A percentile compares a stretch with the other conserved stretches of the same genome.
Evolutionary conservation across 2,113 vertebrate species (phyloP).

Genomic region (Coregonus clupeaformis): DNA sequence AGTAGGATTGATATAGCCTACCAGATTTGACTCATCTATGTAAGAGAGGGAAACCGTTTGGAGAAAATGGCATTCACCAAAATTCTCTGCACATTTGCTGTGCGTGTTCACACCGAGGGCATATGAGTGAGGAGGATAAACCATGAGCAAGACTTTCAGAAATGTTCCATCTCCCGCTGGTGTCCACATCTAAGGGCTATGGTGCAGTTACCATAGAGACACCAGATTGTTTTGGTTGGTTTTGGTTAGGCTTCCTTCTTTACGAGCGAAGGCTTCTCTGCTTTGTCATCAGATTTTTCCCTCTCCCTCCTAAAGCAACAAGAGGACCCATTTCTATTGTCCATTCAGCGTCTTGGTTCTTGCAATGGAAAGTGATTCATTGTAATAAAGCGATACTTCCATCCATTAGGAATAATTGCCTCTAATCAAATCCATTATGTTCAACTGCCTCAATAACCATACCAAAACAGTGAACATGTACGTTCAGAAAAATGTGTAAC

Average conservation of each 20-base stretch:
- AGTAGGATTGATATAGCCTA: neutral
- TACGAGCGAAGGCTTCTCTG: conserved; percentile 2
- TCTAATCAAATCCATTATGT: conserved; percentile 2
- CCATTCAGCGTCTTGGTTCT: neutral
- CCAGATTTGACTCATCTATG: no score
- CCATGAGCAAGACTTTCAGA: conserved; percentile 18
- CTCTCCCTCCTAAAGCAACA: neutral
- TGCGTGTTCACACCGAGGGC: neutral
- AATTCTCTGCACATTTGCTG: neutral
- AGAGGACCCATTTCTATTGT: neutral
- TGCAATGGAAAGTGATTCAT: neutral
- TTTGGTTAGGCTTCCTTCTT: conserved; percentile 10
- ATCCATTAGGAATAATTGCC: neutral
- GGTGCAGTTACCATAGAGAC: conserved; percentile 4
- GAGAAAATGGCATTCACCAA: neutral
- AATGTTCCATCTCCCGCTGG: conserved; percentile 33
- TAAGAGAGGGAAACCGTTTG: neutral
- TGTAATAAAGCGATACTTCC: neutral
- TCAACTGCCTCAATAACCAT: neutral
- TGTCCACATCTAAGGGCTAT: conserved; percentile 38
- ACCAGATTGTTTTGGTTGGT: conserved; percentile 7
- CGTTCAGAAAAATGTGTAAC: neutral
- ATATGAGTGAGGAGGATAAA: neutral
- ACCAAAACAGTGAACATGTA: conserved; percentile 4
- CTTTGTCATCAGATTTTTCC: conserved; percentile 22